These are phyloP conservation scores for Drosophila subquinaria DNA, from an alignment of 2,888 invertebrate genomes.

Conservation along the genomic window DNA sequence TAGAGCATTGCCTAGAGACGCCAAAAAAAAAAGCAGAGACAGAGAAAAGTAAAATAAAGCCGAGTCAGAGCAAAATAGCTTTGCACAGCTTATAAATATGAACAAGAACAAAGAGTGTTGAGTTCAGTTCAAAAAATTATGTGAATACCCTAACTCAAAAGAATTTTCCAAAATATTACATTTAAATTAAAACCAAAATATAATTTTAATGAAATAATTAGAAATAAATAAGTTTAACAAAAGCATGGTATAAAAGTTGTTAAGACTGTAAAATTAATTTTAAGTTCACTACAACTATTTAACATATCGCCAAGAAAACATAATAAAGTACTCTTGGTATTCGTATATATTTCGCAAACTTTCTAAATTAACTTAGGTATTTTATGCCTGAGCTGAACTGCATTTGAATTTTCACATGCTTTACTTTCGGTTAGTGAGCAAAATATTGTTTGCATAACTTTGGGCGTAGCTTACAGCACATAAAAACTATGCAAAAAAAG, in stretches of 20 bases:
- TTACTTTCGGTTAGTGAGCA: conserved; percentile 26
- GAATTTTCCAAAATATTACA: neutral
- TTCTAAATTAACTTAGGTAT: conserved; percentile 14
- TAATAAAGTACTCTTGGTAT: neutral
- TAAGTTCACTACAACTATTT: neutral
- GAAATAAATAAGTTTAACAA: no score
- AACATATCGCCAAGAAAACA: neutral
- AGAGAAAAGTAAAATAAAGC: conserved; percentile 21
- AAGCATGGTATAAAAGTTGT: no score
- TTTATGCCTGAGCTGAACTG: conserved; percentile 15
- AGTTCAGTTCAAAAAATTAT: neutral
- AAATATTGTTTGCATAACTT: conserved; percentile 69
- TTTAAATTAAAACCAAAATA: neutral
- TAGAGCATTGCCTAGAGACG: conserved; percentile 27
- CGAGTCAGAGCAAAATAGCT: conserved; percentile 38
- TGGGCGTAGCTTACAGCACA: conserved; percentile 31
- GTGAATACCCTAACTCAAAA: conserved; percentile 30
- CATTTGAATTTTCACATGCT: conserved; percentile 28
- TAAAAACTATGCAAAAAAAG: conserved; percentile 27
- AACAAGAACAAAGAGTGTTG: conserved; percentile 22
- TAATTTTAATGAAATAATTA: no score
- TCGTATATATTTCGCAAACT: neutral
- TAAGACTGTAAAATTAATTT: neutral
- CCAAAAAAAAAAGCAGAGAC: conserved; percentile 4
- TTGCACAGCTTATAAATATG: conserved; percentile 56